Evolutionary conservation across 2,888 invertebrate species (phyloP), one percentile per base, ranked within the genome.

Genomic region (Frankliniella fusca): DNA sequence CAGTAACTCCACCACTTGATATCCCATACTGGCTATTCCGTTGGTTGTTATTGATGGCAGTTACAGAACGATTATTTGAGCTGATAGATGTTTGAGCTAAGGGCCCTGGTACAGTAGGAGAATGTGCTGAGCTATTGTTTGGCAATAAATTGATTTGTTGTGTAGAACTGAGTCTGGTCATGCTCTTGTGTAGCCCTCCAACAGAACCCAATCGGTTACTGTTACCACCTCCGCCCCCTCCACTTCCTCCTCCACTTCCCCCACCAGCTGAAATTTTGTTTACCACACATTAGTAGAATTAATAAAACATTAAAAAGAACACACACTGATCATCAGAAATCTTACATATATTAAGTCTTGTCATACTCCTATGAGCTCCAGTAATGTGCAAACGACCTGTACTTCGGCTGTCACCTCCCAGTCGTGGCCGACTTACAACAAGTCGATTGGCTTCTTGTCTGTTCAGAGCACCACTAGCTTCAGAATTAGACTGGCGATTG

Each of bases 141-240:
- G 91, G 70, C 27, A 76, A 9, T 83, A 90, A 90, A 86, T 93
- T 93, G 85, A 94, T 94, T 87, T 93, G 93, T 87, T 94, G 94
- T 76, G 94, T 94, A 20, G 94, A 94, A 83, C 94, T 94, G 83
- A 95, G 87, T 70, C 94, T 91, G 12, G 94, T 94, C 94, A 95
- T 94, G 87, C 94, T 94, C 87, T 94, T 94, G 87, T 94, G 94
- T 8, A 94, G 89, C 0, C 94, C 94, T 12, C 94, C 93, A 20
- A 94, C 93, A 0, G 94, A 94, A 23, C 94, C 93, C 48, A 85
- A 85, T 49, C 86, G 84, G 84, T 86, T 86, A 28, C 86, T 86
- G 27, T 76, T 76, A 12, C 23, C 70, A 23, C 70, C 70, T 23
- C 70, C 70, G 9, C 70, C 70, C 23, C 70, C 70, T 27, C 70